These are phyloP conservation scores for Zophobas morio DNA, from an alignment of 1,140 invertebrate genomes.

Conservation along the genomic window DNA sequence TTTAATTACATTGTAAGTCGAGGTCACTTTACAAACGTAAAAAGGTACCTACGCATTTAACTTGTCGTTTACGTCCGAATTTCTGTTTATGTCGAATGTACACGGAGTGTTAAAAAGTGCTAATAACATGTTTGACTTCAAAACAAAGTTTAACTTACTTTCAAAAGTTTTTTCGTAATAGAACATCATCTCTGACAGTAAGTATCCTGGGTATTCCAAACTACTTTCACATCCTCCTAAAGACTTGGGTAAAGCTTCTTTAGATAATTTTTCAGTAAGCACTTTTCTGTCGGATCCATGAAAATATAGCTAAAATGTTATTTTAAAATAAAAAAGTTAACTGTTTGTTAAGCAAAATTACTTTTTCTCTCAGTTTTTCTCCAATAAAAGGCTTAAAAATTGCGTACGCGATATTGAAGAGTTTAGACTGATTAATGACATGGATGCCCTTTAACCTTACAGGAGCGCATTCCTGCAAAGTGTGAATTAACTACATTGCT, in stretches of 20 bases:
- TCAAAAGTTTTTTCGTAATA: slow-evolving; percentile 72
- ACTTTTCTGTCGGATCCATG: slow-evolving; percentile 81
- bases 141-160: slow-evolving; percentile 66
- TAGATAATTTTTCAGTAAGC: slow-evolving; percentile 75
- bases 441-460: slow-evolving; percentile 80
- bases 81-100: too few relatives aligned
- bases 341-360: slow-evolving; percentile 59
- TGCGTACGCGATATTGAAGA: slow-evolving; percentile 83
- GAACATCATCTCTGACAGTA: slow-evolving; percentile 71
- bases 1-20: too few relatives aligned
- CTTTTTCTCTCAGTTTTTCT: slow-evolving; percentile 74
- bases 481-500: background rate
- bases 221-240: slow-evolving; percentile 78
- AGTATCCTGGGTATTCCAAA: slow-evolving; percentile 68
- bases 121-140: slow-evolving; percentile 2
- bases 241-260: slow-evolving; percentile 75
- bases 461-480: slow-evolving; percentile 75
- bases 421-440: slow-evolving; percentile 83
- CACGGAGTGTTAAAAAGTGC: background rate
- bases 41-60: too few relatives aligned
- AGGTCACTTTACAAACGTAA: too few relatives aligned
- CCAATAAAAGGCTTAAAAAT: slow-evolving; percentile 85
- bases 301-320: slow-evolving; percentile 74
- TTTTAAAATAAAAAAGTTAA: background rate
- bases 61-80: too few relatives aligned